phyloP scores from a whole-genome alignment of 1,140 invertebrate genomes.

The Neodiprion pinetum region DNA sequence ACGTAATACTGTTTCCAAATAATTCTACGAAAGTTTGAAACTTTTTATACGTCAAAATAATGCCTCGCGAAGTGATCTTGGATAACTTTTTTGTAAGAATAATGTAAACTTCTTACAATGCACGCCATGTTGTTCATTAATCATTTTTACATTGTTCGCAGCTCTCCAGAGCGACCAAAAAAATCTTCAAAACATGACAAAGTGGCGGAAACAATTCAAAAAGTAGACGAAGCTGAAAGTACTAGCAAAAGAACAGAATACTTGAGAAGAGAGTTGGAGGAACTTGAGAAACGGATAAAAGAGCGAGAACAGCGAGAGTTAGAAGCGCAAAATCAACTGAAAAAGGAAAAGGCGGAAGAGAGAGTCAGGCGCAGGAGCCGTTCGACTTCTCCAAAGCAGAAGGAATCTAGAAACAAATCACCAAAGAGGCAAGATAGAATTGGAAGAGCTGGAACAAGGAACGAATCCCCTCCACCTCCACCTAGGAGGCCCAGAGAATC shows the following conservation, averaged over 20 bases:
- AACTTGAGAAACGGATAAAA: slow-evolving; percentile 17
- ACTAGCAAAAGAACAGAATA: slow-evolving; percentile 13
- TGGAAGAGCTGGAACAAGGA: slow-evolving; percentile 28
- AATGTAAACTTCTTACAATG: no score
- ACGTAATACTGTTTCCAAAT: slow-evolving; percentile 16
- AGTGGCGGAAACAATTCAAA: slow-evolving; percentile 30
- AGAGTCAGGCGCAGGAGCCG: slow-evolving; percentile 9
- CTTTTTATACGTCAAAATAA: slow-evolving; percentile 9
- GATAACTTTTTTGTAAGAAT: no score
- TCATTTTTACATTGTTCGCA: slow-evolving; percentile 22
- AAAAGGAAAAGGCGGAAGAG: slow-evolving; percentile 9
- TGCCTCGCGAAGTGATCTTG: background rate
- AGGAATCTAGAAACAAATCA: slow-evolving; percentile 26
- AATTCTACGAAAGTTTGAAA: slow-evolving; percentile 18
- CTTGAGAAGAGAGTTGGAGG: slow-evolving; percentile 14
- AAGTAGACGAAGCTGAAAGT: slow-evolving; percentile 37
- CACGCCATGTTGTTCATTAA: background rate
- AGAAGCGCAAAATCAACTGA: slow-evolving; percentile 9
- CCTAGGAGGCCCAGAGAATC: slow-evolving; percentile 42
- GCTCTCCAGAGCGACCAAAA: slow-evolving; percentile 49
- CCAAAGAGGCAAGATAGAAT: slow-evolving; percentile 37
- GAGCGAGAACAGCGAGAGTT: slow-evolving; percentile 13
- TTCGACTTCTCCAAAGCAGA: slow-evolving; percentile 28
- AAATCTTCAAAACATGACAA: slow-evolving; percentile 46
- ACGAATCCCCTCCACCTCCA: slow-evolving; percentile 33